Evolutionary conservation across 2,888 invertebrate species (phyloP), one percentile per base, ranked within the genome.

Genomic region (Ochlodes sylvanus): DNA sequence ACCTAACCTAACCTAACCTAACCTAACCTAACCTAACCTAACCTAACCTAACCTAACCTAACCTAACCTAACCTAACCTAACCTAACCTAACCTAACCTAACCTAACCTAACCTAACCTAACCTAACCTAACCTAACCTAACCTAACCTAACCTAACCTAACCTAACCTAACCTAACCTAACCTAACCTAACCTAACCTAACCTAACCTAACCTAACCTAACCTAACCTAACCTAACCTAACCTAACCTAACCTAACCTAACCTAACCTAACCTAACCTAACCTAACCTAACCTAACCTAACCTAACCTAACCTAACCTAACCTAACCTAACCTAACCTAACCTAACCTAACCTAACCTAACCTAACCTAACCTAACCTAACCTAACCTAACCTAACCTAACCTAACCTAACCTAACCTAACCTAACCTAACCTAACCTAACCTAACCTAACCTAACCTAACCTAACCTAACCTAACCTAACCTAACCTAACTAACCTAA

Each of bases 401-500:
- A 68, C 73, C 69, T 70, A 73, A 72, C 72, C 72, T 71, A 74
- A 72, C 72, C 74, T 71, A 72, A 74, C 72, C 72, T 71, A 74
- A 74, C 74, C 73, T 72, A 74, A 74, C 74, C 70, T 69, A 72
- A 70, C 68, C 72, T 73, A 72, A 72, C 72, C 72, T 72, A 72
- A 73, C 73, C 73, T 71, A 73, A 73, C 73, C 73, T 71, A 71
- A 73, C 73, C 73, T 71, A 73, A 71, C 73, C 73, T 72, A 73
- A 73, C 73, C 73, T 71, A 73, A 73, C 72, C 72, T 71, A 72
- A 74, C 71, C 72, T 72, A 72, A 72, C 73, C 71, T 71, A 73
- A 73, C 73, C 73, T 71, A 72, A 73, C 73, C 73, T 72, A 73
- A 73, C 73, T 72, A 71, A 73, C 72, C 73, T n/a, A n/a, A 72